Evolutionary conservation across 2,797 vertebrate genomes (phyloP).

Genomic region (Morus bassanus): DNA sequence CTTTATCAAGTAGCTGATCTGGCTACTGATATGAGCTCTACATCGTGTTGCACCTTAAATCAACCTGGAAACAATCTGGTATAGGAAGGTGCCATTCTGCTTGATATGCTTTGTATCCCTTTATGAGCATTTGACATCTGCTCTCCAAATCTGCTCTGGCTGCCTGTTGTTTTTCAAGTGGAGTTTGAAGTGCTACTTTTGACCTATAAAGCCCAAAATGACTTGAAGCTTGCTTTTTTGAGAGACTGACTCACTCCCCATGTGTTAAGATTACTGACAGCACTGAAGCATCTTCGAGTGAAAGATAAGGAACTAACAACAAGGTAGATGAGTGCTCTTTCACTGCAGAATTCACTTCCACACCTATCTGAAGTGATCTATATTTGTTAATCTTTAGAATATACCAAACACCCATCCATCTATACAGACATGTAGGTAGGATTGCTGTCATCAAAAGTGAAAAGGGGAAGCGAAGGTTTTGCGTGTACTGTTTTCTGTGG

Average conservation of each 20-base stretch:
- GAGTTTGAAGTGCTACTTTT: slow-evolving; percentile 53
- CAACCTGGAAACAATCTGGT: slow-evolving; percentile 7
- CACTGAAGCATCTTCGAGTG: slow-evolving; percentile 10
- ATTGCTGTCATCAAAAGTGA: not conserved
- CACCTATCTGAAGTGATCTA: slow-evolving; percentile 33
- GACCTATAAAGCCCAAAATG: slow-evolving; percentile 62
- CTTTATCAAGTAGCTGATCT: not conserved
- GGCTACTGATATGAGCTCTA: not conserved
- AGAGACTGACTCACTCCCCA: slow-evolving; percentile 45
- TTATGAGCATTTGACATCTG: slow-evolving; percentile 62
- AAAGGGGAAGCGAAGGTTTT: not conserved
- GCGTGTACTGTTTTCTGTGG: not conserved
- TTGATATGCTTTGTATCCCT: slow-evolving; percentile 39
- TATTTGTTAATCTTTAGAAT: slow-evolving; percentile 50
- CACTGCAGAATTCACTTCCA: slow-evolving; percentile 30
- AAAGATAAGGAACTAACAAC: slow-evolving; percentile 42
- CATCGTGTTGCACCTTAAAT: not conserved
- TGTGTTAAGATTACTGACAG: slow-evolving; percentile 53
- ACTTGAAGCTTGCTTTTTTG: slow-evolving; percentile 39
- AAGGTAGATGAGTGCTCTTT: slow-evolving; percentile 22
- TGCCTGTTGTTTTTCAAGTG: slow-evolving; percentile 57
- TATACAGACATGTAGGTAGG: not conserved
- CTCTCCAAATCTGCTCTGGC: slow-evolving; percentile 51
- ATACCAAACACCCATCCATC: not conserved
- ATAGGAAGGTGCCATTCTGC: slow-evolving; percentile 19